phyloP scores from a whole-genome alignment of 2,113 vertebrate species.

The Phylloscopus trochilus region DNA sequence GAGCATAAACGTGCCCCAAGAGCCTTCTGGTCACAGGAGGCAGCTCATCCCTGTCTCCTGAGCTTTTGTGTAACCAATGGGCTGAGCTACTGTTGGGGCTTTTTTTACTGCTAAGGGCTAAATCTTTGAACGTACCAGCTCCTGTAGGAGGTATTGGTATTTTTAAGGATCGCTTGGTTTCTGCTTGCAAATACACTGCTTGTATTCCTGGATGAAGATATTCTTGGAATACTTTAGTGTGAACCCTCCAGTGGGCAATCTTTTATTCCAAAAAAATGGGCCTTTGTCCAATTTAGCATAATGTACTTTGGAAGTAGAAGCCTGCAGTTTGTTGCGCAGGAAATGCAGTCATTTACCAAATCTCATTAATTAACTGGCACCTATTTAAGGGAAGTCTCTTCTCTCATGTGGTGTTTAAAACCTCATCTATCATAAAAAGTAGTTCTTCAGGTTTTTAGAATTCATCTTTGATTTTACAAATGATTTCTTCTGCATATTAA shows the following conservation, averaged over 20 bases:
- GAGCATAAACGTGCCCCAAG: neutral
- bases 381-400: constrained; percentile 10
- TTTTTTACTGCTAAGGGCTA: neutral
- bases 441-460: neutral
- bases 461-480: neutral
- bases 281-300: constrained; percentile 22
- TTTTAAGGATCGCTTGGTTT: neutral
- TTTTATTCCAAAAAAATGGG: constrained; percentile 18
- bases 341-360: constrained; percentile 26
- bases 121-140: neutral
- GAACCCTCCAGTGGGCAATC: constrained; percentile 8
- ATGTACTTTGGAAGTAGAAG: constrained; percentile 35
- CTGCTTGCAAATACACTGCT: neutral
- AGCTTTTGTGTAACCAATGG: neutral
- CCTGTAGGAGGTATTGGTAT: neutral
- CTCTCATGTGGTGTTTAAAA: neutral
- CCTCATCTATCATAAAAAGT: neutral
- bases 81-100: neutral
- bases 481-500: neutral
- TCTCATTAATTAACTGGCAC: constrained; percentile 45
- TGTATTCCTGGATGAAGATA: constrained; percentile 29
- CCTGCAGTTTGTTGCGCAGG: neutral
- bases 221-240: constrained; percentile 18
- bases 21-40: neutral
- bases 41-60: neutral